Base-by-base conservation (phyloP, 2,797 vertebrate species). In the Coendou prehensilis region DNA sequence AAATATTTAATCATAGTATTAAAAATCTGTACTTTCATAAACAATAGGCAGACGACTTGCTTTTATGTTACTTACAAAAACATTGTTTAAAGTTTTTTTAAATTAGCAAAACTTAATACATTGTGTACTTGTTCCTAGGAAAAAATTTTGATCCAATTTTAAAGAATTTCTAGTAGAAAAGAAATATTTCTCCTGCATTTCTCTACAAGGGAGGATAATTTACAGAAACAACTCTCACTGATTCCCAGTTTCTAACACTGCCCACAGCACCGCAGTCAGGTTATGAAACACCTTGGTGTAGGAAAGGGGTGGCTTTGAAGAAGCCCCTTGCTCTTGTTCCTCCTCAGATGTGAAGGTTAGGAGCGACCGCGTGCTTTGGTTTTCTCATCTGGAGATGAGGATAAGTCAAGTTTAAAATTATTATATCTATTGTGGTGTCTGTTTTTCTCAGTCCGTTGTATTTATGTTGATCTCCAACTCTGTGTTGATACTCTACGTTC, bases 351-450 rank as follows among this genome's bases (percentile, higher is more conserved):
- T 41, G 8, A 4, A 26, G 30, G 6, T 33, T 0, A 6, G 11
- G 6, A 83, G 4, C 57, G 69, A 83, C 0, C 3, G 1, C 1
- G 20, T 5, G 2, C n/a, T 33, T 9, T 0, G 1, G 1, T n/a
- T 0, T 1, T 54, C 50, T 20, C 10, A 15, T 87, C 10, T 41
- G 47, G 30, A 80, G 8, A 50, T 63, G 37, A 61, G 2, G 18
- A 17, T 17, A 1, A 33, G 30, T 7, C 3, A 54, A 1, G 45
- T 22, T 76, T 61, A 30, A 89, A 86, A 87, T 41, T 56, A 22
- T 15, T 75, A 3, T 50, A 41, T 20, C 80, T 17, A 75, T 63
- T 87, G 47, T 73, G 4, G 6, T 26, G 26, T 63, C 5, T 11
- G 1, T 75, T 10, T 26, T 67, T 23, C 52, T 71, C 37, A n/a